Base-by-base conservation (phyloP, 1,140 invertebrate genomes). In the Dinothrombium tinctorium region DNA sequence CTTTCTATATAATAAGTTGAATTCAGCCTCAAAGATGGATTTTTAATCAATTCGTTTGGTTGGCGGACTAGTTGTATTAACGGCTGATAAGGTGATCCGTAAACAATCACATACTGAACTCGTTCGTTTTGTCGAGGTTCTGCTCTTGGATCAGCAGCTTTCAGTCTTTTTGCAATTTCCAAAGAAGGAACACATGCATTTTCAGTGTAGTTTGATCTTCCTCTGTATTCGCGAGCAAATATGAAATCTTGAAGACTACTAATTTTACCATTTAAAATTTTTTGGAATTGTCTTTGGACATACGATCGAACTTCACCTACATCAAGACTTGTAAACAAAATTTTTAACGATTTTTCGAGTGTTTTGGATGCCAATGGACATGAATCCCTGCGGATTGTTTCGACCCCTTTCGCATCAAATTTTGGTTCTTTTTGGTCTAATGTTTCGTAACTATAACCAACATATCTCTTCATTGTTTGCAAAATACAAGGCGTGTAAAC, bases 401-500 rank as follows among this genome's bases (percentile, higher is more conserved):
- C 92, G 47, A 98, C 26, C 7, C 92, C 92, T 63, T 99, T 99
- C 0, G 89, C 89, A 56, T 94, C 77, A 61, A 81, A 95, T 6
- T 73, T 68, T 0, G 87, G 84, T 48, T 74, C 69, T 47, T 68
- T 63, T 59, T 95, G 86, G 22, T 83, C 74, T 7, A 67, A 55
- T 43, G 66, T 76, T 60, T 99, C 92, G 56, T 89, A 98, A 74
- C 86, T 87, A 55, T 78, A 92, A n/a, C 92, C 92, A 32, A 90
- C 87, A 56, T 99, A 99, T 17, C 89, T 68, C 58, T 99, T 99
- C 60, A 98, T 99, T 0, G 89, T 92, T 67, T 90, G 67, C 15
- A 72, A 53, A 31, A 72, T 60, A 55, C 66, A 71, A 8, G 67
- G 65, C 20, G 58, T 43, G 50, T 66, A 69, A 22, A 68, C 62